phyloP scores from a whole-genome alignment of 2,888 invertebrate species.

The Ernsta delagoae region DNA sequence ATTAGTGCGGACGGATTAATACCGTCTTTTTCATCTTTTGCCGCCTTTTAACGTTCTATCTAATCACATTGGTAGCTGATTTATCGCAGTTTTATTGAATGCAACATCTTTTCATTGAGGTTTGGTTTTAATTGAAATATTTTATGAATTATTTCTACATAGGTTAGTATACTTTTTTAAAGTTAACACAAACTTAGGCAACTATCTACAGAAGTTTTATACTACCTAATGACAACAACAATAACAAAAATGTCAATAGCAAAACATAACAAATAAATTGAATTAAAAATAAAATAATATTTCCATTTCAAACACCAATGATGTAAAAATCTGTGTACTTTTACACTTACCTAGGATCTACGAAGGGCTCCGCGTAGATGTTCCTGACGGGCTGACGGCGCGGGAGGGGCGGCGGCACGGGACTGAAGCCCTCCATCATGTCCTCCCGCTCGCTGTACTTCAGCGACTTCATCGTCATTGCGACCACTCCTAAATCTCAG shows the following conservation, averaged over 20 bases:
- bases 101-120: constrained; percentile 28
- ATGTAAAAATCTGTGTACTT: no score
- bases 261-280: background rate
- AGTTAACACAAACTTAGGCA: background rate
- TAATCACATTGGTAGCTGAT: constrained; percentile 31
- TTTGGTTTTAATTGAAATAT: background rate
- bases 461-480: constrained; percentile 87
- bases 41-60: constrained; percentile 49
- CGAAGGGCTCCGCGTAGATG: constrained; percentile 88
- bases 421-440: constrained; percentile 83
- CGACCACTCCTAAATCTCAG: constrained; percentile 54
- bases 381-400: constrained; percentile 86
- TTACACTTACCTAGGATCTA: constrained; percentile 86
- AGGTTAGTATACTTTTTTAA: background rate
- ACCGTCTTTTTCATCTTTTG: constrained; percentile 61
- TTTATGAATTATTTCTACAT: background rate
- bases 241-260: background rate
- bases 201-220: background rate
- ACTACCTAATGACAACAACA: no score
- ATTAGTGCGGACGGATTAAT: constrained; percentile 61
- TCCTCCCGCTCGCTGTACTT: constrained; percentile 83
- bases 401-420: constrained; percentile 86
- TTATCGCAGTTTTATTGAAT: constrained; percentile 31
- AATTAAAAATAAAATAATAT: no score
- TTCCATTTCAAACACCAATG: no score